Base-by-base conservation (phyloP, 2,888 invertebrate species). In the Campoplex nolae region DNA sequence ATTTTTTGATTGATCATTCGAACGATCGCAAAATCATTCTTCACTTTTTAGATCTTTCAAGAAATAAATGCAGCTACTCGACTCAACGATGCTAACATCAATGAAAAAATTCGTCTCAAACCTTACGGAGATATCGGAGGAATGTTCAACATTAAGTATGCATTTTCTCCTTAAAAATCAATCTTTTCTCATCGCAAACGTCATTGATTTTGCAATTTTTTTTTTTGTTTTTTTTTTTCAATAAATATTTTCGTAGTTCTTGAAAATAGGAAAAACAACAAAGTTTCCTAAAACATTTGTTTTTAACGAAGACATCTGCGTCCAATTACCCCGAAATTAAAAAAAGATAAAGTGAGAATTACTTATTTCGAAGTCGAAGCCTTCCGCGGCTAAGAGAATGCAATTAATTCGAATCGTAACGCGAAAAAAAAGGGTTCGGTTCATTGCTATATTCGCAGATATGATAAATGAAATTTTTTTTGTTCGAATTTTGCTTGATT, bases 101-200 rank as follows among this genome's bases (percentile, higher is more conserved):
- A 95, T 38, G 93, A 95, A 3, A 95, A 95, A 86, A 94, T 96
- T 54, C 95, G 95, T 77, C 94, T 95, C 0, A 96, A 96, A 83
- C 96, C 96, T 0, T 96, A 95, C 90, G 96, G 96, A 1, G 93
- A 95, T 35, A 90, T 95, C 28, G 96, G 95, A 3, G 96, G 96
- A 77, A 96, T 96, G 91, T 96, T 95, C 93, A 96, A 96, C 93
- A 96, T 97, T 83, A 89, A 89, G 91, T 91, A 83, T 7, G 81
- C 28, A 62, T 35, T 23, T 62, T 1, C 16, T 16, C 16, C 16
- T 62, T 62, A 4, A 13, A 58, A 28, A 58, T 58, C 4, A 58
- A 58, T 32, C 0, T 23, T 23, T 23, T 23, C 23, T 23, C 23
- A 23, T 23, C 23, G 23, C 23, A 23, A 0, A 23, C 38, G 38